Conservation (phyloP, 53 echinoderm and acorn worm genomes). For the Echinarachnius parma region DNA sequence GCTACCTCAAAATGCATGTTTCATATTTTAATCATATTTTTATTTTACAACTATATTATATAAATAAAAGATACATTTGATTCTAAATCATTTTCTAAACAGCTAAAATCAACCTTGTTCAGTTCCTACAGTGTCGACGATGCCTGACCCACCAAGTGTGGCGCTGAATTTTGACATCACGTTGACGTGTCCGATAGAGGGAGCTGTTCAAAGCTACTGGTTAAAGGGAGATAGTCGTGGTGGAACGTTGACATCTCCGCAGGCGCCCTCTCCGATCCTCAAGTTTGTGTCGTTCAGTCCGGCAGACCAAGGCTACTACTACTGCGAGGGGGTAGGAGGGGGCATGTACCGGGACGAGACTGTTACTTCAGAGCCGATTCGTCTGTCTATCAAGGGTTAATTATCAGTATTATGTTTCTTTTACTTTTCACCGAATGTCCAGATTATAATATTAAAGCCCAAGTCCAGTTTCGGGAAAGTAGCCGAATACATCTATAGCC, state of each 20-base stretch:
- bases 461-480: too few species aligned
- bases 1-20: too few species aligned
- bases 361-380: conserved; percentile 47
- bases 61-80: too few species aligned
- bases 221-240: conserved; percentile 7
- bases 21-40: too few species aligned
- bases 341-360: conserved; percentile 25
- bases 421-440: too few species aligned
- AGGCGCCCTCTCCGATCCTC: conserved; percentile 10
- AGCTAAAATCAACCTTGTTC: neutral
- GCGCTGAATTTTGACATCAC: conserved; percentile 5
- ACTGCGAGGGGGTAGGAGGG: conserved; percentile 67
- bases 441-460: too few species aligned
- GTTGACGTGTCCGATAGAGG: conserved; percentile 15
- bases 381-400: conserved; percentile 56
- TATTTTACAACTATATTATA: too few species aligned
- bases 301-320: conserved; percentile 59
- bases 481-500: too few species aligned
- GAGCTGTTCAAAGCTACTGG: conserved; percentile 16
- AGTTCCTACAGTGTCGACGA: neutral
- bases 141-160: neutral
- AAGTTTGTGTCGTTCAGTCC: conserved; percentile 9
- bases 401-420: too few species aligned
- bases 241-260: neutral
- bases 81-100: neutral